Base-by-base conservation (phyloP, 2,888 invertebrate genomes). In the Pyralis farinalis region DNA sequence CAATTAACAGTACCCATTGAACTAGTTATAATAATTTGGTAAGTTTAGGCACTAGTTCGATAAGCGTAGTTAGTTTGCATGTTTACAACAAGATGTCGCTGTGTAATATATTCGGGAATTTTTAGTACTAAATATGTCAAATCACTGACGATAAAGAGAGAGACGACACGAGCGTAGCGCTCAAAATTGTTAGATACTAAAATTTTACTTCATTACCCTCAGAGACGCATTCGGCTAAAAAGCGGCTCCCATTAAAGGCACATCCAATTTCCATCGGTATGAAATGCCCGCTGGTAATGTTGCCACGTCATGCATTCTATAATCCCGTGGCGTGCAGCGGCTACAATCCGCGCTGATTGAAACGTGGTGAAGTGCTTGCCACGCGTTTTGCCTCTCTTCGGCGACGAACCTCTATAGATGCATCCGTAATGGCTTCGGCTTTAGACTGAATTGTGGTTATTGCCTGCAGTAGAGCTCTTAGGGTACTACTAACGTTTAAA, bases 271-370 rank as follows among this genome's bases (percentile, higher is more conserved):
- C 67, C 71, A 77, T 75, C 70, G 70, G 64, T 69, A 73, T 73
- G 64, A 77, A 78, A 76, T n/a, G n/a, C n/a, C n/a, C n/a, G 65
- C 55, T 58, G 53, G 66, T 71, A 76, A 80, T 78, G 75, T 73
- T 72, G 84, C 83, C 61, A 68, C 70, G 78, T 85, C 85, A 85
- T 85, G 81, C 76, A 71, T 78, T 78, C 77, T 74, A 73, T 53
- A 49, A 73, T 71, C 74, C 72, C 66, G 60, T 59, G 58, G 65
- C 56, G 59, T 30, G 12, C 8, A 20, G 7, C 44, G 59, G 63
- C 71, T 74, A 74, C 80, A 79, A 79, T 83, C 76, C 75, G 63
- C 51, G 61, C 74, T 82, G 83, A 85, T 85, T 84, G 84, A 82
- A 80, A 75, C 71, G 73, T 61, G 61, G 63, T 58, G 57, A 70